A percentile compares a stretch with the other conserved stretches of the same genome.
Conservation (phyloP, 1,140 invertebrate species). For the Telenomus remus region DNA sequence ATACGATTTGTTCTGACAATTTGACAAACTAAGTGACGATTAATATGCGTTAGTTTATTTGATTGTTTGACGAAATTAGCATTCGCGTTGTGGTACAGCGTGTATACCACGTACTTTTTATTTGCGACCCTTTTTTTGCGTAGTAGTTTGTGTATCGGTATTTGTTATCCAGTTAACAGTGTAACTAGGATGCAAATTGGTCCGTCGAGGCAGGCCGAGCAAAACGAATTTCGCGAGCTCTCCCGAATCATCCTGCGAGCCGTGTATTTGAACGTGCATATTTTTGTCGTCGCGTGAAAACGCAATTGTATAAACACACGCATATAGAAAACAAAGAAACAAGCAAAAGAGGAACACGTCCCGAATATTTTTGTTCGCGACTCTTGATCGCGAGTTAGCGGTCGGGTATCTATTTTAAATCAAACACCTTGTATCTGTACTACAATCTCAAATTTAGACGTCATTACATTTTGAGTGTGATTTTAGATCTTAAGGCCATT, state of each 20-base stretch:
- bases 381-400: constrained; percentile 19
- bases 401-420: constrained; percentile 52
- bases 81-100: no score
- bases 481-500: constrained; percentile 64
- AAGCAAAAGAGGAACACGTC: constrained; percentile 38
- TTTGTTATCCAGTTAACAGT: no score
- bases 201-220: no score
- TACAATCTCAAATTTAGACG: constrained; percentile 51
- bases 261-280: neutral
- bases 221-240: neutral
- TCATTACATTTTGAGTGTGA: constrained; percentile 71
- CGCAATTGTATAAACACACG: constrained; percentile 2
- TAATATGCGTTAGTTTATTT: neutral
- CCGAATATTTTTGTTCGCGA: constrained; percentile 50
- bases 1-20: neutral
- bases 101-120: no score
- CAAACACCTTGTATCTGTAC: constrained; percentile 52
- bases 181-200: neutral
- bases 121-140: no score
- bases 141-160: no score
- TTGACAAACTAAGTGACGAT: neutral
- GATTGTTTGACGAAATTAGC: no score
- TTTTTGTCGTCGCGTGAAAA: neutral
- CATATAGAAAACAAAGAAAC: neutral
- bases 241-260: constrained; percentile 20